phyloP scores from a whole-genome alignment of 2,888 invertebrate genomes.

The Cheilosia vulpina region DNA sequence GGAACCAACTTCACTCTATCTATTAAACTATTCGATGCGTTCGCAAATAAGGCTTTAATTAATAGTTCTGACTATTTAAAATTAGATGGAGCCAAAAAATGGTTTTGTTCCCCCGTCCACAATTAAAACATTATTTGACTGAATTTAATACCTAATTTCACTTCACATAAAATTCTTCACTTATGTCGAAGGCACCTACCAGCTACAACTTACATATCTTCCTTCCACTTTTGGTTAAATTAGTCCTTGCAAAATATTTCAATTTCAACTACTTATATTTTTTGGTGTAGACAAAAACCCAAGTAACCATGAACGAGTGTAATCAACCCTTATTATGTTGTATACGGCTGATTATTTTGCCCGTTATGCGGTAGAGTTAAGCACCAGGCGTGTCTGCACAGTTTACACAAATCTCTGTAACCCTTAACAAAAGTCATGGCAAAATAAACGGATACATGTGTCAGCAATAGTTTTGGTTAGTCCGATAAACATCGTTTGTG shows the following conservation, averaged over 20 bases:
- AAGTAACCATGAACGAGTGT: constrained; percentile 21
- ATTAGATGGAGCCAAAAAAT: no score
- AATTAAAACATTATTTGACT: no score
- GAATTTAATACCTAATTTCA: no score
- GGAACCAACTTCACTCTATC: no score
- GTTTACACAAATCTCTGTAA: constrained; percentile 65
- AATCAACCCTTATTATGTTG: constrained; percentile 52
- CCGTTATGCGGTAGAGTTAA: constrained; percentile 57
- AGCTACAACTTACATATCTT: no score
- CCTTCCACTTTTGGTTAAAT: constrained; percentile 42
- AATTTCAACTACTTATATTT: not conserved
- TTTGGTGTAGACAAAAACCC: not conserved
- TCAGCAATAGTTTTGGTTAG: constrained; percentile 84
- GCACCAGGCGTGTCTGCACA: constrained; percentile 61
- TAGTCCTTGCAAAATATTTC: constrained; percentile 11
- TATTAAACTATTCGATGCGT: no score
- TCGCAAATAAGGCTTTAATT: no score
- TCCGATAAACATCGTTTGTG: constrained; percentile 81
- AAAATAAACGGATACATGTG: constrained; percentile 84
- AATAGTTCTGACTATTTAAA: no score
- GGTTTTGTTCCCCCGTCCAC: no score
- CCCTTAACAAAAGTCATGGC: constrained; percentile 80
- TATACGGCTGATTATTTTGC: constrained; percentile 63
- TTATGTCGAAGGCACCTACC: no score
- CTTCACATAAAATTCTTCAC: no score